Evolutionary conservation across 2,113 vertebrate genomes (phyloP), one percentile per base, ranked within the genome.

Genomic region (Acrocephalus arundinaceus): DNA sequence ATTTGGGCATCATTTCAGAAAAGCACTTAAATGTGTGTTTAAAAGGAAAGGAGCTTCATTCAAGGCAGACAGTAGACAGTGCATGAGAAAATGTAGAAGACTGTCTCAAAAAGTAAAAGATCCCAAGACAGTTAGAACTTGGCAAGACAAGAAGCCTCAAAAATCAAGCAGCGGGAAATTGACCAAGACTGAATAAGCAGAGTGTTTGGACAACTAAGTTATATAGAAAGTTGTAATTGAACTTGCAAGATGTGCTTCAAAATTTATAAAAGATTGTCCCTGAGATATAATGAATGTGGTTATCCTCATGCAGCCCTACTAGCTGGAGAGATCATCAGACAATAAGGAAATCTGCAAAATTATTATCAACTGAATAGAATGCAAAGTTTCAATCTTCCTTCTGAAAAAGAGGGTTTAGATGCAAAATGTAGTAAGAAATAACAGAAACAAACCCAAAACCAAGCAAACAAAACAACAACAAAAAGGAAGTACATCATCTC

Each of bases 1-100:
- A 33, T 85, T 93, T 95, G 85, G 95, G 93, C 94, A 97, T 31
- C 78, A 79, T 94, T 96, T 96, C 95, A 97, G 93, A 78, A 96
- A 93, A 96, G 85, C 89, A 96, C 87, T 97, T 96, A 93, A 85
- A 94, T 43, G 23, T 49, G 66, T 79, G 13, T 52, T 89, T 85
- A 70, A 85, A 82, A 95, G 18, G 43, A 90, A 91, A 94, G 67
- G 43, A 79, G 51, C 15, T 91, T 79, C 27, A 93, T 78, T 84
- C 10, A 9, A 94, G 66, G 58, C 85, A 96, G 89, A 91, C 84
- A 39, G 73, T 35, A 97, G 81, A 92, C 93, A 91, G 31, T 39
- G 12, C 21, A 66, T 52, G 78, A 97, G 87, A 94, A 82, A 80
- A 37, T 65, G 31, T 27, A 74, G 57, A 95, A 94, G 82, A 72